These are phyloP conservation scores for Aphelenchoides besseyi DNA, from an alignment of 1,140 invertebrate genomes.

Conservation along the genomic window DNA sequence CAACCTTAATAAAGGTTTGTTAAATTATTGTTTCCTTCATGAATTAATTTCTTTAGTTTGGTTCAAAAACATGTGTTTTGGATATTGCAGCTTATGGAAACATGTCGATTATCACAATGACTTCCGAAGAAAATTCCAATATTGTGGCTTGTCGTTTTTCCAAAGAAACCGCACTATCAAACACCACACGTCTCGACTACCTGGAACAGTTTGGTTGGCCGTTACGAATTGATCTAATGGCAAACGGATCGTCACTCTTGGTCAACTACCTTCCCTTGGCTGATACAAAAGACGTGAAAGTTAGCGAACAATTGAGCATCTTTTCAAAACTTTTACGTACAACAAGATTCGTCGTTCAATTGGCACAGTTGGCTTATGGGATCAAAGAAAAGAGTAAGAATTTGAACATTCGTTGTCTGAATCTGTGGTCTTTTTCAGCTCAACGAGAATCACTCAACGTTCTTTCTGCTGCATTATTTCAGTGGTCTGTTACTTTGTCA, in stretches of 20 bases:
- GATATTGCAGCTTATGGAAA: conserved; percentile 2
- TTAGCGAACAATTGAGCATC: not conserved
- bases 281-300: not conserved
- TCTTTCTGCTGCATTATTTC: not conserved
- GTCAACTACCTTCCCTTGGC: not conserved
- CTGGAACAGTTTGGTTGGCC: conserved; percentile 7
- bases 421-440: not conserved
- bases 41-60: not conserved
- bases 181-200: not conserved
- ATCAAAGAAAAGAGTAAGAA: conserved; percentile 12
- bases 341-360: not conserved
- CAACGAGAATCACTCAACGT: not conserved
- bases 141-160: conserved; percentile 20
- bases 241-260: not conserved
- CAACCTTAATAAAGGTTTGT: conserved; percentile 28
- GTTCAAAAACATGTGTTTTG: conserved; percentile 9
- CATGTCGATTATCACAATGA: not conserved
- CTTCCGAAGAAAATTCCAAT: conserved; percentile 3
- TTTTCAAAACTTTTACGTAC: not conserved
- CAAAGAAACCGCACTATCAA: not conserved
- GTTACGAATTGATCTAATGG: not conserved
- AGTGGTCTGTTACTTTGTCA: not conserved
- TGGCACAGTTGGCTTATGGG: conserved; percentile 1
- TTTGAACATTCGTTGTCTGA: not conserved
- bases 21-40: conserved; percentile 21